These are phyloP conservation scores for Sternarchorhynchus goeldii DNA, from an alignment of 2,797 vertebrate species.

Conservation along the genomic window DNA sequence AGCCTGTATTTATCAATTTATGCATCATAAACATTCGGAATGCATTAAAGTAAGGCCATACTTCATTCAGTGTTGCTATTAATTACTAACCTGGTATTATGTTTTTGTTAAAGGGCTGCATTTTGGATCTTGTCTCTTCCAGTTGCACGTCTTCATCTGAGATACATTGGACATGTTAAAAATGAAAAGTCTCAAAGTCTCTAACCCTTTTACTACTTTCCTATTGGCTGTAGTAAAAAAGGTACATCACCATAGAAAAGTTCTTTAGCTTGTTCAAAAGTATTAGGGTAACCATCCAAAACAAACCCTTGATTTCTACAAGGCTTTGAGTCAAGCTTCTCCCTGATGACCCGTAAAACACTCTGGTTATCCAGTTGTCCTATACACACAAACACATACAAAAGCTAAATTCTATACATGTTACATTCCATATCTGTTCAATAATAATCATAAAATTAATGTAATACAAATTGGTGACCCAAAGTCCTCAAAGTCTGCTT, in stretches of 20 bases:
- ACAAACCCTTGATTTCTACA: constrained; percentile 93
- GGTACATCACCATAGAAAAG: constrained; percentile 78
- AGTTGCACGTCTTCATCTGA: constrained; percentile 73
- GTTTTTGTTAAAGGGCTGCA: constrained; percentile 71
- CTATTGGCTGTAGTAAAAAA: neutral
- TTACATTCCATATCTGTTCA: constrained; percentile 3
- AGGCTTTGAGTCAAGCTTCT: constrained; percentile 85
- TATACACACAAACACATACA: constrained; percentile 58
- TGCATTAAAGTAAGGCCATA: neutral
- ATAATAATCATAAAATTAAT: too few relatives aligned
- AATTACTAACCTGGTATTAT: constrained; percentile 83
- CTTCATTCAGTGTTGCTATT: neutral
- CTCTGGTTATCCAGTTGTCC: constrained; percentile 77
- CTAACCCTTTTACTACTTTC: neutral
- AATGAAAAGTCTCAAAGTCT: too few relatives aligned
- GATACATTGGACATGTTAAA: neutral
- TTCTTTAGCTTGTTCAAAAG: constrained; percentile 80
- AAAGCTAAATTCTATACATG: neutral
- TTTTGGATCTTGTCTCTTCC: constrained; percentile 65
- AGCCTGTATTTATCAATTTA: too few relatives aligned
- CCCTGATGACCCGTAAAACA: constrained; percentile 76
- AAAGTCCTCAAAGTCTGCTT: neutral
- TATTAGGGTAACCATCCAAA: constrained; percentile 88
- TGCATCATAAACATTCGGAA: too few relatives aligned
- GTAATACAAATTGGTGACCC: too few relatives aligned